phyloP scores from a whole-genome alignment of 2,797 vertebrate species.

The Enteromius thamalakanensis region DNA sequence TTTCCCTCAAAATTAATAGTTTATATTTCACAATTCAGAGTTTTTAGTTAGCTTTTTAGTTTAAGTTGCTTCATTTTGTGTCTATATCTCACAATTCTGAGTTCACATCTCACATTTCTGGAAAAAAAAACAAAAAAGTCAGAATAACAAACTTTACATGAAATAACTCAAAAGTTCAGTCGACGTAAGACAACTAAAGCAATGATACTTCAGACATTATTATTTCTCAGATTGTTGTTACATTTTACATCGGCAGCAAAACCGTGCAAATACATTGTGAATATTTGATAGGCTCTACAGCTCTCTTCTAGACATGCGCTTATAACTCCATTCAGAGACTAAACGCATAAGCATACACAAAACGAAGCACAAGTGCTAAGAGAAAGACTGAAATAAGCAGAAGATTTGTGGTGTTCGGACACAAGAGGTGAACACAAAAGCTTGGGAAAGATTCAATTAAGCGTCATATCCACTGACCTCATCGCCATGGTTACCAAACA shows the following conservation, averaged over 20 bases:
- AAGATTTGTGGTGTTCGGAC: conserved; percentile 94
- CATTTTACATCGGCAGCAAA: background rate
- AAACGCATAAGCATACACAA: background rate
- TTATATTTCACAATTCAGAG: background rate
- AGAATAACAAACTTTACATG: background rate
- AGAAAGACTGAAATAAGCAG: conserved; percentile 76
- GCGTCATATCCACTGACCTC: conserved; percentile 99
- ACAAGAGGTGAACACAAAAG: conserved; percentile 94
- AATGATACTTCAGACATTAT: background rate
- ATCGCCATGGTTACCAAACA: conserved; percentile 99
- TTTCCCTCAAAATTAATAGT: background rate
- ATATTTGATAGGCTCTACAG: background rate
- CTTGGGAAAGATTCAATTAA: conserved; percentile 99
- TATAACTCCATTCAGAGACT: background rate
- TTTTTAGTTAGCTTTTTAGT: background rate
- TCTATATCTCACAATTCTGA: too few species aligned
- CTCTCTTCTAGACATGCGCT: background rate
- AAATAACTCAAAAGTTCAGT: too few species aligned
- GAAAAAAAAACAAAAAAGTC: background rate
- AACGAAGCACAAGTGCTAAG: background rate
- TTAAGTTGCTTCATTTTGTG: too few species aligned
- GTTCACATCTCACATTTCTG: background rate
- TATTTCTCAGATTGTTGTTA: background rate
- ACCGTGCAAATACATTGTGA: background rate
- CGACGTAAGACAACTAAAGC: background rate